Conservation (phyloP, 2,797 vertebrate genomes). For the Channa striata region DNA sequence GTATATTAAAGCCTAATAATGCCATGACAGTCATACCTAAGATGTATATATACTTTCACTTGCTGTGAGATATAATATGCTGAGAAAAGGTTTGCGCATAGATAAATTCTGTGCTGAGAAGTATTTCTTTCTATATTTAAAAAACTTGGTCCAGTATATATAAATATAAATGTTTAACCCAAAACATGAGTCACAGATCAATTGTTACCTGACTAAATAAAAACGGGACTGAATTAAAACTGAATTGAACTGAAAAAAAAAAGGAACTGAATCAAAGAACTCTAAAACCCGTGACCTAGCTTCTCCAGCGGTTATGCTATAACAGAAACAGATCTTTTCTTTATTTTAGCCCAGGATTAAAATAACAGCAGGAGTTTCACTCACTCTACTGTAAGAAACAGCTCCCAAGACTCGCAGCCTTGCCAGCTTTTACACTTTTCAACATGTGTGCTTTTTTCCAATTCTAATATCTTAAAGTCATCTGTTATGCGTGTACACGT, state of each 20-base stretch:
- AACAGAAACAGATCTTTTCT: conserved; percentile 38
- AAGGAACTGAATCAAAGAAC: conserved; percentile 50
- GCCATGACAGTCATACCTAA: too few relatives aligned
- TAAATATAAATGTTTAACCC: too few relatives aligned
- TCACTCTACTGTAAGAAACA: conserved; percentile 39
- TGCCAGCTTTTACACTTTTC: conserved; percentile 22
- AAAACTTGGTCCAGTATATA: not conserved
- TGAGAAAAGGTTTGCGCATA: not conserved
- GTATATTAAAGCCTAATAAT: too few relatives aligned
- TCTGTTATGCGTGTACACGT: not conserved
- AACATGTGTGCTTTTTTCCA: not conserved
- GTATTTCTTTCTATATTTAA: conserved; percentile 14
- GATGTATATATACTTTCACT: too few relatives aligned
- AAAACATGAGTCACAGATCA: not conserved
- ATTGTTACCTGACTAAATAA: conserved; percentile 40
- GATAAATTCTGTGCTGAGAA: not conserved
- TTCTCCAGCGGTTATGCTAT: conserved; percentile 40
- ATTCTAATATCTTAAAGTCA: not conserved
- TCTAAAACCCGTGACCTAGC: conserved; percentile 56
- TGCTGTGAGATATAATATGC: too few relatives aligned
- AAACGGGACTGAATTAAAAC: too few relatives aligned
- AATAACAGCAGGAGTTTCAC: conserved; percentile 47
- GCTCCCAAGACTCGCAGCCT: conserved; percentile 27
- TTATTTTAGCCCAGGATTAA: conserved; percentile 55
- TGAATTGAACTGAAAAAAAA: too few relatives aligned